A percentile compares a stretch with the other conserved stretches of the same genome.
These are phyloP conservation scores for Magallana nippona DNA, from an alignment of 2,888 invertebrate species.

Conservation along the genomic window DNA sequence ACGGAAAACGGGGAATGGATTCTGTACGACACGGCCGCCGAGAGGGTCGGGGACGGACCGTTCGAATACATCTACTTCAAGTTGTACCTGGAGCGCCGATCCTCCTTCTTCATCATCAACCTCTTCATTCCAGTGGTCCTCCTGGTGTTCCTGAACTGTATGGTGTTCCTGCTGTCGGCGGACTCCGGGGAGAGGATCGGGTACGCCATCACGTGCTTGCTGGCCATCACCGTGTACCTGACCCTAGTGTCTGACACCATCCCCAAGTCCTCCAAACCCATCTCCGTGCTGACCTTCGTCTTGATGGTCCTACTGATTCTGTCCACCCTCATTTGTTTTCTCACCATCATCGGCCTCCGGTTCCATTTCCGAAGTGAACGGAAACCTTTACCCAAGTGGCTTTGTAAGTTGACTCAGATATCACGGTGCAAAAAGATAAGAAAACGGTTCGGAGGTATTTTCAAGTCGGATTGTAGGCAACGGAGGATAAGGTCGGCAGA, in stretches of 20 bases:
- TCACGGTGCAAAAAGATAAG: neutral
- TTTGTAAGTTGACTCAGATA: neutral
- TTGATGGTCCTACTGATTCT: conserved; percentile 43
- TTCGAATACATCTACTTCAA: conserved; percentile 29
- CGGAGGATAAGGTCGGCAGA: neutral
- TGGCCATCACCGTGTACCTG: conserved; percentile 52
- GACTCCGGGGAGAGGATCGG: conserved; percentile 52
- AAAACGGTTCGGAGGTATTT: neutral
- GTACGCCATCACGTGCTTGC: conserved; percentile 50
- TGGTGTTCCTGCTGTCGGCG: conserved; percentile 51
- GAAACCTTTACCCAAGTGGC: conserved; percentile 38
- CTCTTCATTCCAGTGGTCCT: conserved; percentile 49
- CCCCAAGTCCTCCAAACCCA: conserved; percentile 50
- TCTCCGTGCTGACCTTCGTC: conserved; percentile 47
- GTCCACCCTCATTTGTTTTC: conserved; percentile 44
- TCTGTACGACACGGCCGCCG: conserved; percentile 35
- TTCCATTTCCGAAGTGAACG: conserved; percentile 41
- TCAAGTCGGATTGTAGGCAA: neutral
- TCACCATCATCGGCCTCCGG: conserved; percentile 47
- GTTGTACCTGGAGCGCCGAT: conserved; percentile 46
- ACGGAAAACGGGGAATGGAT: conserved; percentile 50
- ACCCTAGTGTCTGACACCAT: conserved; percentile 51
- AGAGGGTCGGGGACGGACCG: neutral
- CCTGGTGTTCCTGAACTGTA: conserved; percentile 47
- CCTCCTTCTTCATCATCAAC: conserved; percentile 51